phyloP scores from a whole-genome alignment of 2,113 vertebrate genomes.

The Plecturocebus donacophilus region DNA sequence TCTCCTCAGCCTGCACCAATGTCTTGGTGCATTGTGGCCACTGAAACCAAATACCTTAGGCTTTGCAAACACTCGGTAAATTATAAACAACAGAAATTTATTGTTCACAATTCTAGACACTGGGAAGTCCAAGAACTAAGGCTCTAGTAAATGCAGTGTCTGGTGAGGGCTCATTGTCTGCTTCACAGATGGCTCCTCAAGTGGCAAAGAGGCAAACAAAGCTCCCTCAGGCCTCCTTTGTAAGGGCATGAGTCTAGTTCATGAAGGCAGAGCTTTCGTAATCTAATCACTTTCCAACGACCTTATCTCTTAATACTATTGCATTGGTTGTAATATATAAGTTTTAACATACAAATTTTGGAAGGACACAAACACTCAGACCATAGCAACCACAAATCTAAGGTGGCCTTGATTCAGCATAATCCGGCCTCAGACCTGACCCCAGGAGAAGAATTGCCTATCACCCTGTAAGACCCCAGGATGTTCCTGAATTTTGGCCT shows the following conservation, averaged over 20 bases:
- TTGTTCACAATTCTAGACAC: neutral
- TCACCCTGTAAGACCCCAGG: too few species aligned
- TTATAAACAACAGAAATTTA: neutral
- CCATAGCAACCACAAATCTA: neutral
- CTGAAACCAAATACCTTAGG: too few species aligned
- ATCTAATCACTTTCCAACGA: neutral
- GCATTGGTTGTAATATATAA: neutral
- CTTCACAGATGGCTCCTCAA: neutral
- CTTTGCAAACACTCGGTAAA: too few species aligned
- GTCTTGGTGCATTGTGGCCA: neutral
- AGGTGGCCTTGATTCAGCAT: neutral
- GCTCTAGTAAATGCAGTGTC: neutral
- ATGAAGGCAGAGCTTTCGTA: neutral
- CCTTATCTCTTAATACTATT: neutral
- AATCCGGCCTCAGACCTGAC: neutral
- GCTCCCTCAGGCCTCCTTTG: too few species aligned
- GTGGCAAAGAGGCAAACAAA: neutral
- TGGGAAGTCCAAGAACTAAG: neutral
- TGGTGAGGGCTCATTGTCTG: neutral
- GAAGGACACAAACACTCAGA: neutral
- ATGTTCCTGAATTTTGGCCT: accelerated
- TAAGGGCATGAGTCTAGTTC: neutral
- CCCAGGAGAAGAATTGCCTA: neutral
- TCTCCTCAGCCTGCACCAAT: neutral
- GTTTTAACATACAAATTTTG: neutral